A percentile compares a stretch with the other conserved stretches of the same genome.
Conservation (phyloP, 2,797 vertebrate species). For the Poeciliopsis turneri region DNA sequence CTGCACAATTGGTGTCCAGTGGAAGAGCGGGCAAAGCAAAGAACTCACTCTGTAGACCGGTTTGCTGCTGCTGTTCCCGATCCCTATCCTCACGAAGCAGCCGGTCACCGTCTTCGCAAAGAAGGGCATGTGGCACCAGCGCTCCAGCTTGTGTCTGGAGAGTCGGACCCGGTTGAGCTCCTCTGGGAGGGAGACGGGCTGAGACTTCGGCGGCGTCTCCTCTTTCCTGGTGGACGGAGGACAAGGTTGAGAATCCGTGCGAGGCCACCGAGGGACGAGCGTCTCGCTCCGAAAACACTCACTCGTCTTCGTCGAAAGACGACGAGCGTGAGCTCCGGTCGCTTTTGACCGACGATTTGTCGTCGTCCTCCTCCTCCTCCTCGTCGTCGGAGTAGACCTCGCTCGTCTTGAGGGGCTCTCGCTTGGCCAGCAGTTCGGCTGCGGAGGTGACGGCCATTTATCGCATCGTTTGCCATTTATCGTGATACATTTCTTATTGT, state of each 20-base stretch:
- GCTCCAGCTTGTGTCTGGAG: constrained; percentile 96
- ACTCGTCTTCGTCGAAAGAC: constrained; percentile 97
- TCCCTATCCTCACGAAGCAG: constrained; percentile 97
- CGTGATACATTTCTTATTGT: too few relatives aligned
- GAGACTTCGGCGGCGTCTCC: constrained; percentile 94
- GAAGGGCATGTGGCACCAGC: constrained; percentile 99
- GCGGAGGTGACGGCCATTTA: constrained; percentile 16
- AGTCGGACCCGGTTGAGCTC: constrained; percentile 94
- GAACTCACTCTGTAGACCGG: constrained; percentile 93
- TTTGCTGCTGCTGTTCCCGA: constrained; percentile 98
- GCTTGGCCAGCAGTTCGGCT: constrained; percentile 96
- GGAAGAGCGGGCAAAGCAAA: neutral
- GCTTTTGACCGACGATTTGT: constrained; percentile 97
- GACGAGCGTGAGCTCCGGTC: constrained; percentile 94
- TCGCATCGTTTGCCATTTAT: too few relatives aligned
- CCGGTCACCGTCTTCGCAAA: constrained; percentile 97
- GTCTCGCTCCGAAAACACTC: constrained; percentile 59
- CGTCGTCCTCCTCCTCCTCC: constrained; percentile 98
- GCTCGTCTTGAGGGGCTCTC: constrained; percentile 96
- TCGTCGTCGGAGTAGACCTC: constrained; percentile 99
- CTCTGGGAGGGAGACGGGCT: constrained; percentile 94
- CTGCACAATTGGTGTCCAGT: neutral
- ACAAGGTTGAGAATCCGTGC: neutral
- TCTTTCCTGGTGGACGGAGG: constrained; percentile 83
- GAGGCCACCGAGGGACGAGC: rapidly evolving